These are phyloP conservation scores for Schizaphis graminum DNA, from an alignment of 2,888 invertebrate species.

Conservation along the genomic window DNA sequence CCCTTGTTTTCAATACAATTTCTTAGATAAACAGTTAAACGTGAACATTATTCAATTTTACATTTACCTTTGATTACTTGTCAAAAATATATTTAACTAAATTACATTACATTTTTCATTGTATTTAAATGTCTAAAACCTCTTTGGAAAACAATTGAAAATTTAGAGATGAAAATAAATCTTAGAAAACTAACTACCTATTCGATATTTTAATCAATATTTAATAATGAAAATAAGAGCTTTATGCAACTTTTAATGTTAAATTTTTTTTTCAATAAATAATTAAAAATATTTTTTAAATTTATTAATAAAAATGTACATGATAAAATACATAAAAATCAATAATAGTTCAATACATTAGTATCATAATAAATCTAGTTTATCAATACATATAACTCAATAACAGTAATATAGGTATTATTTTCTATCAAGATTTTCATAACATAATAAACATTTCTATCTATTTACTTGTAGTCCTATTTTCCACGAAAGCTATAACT, in stretches of 20 bases:
- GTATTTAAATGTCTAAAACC: background rate
- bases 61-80: background rate
- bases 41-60: background rate
- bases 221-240: background rate
- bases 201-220: background rate
- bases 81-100: background rate
- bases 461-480: slow-evolving; percentile 11
- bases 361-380: background rate
- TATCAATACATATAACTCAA: background rate
- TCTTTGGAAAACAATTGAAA: background rate
- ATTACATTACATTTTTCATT: background rate
- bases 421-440: background rate
- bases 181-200: background rate
- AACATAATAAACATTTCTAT: background rate
- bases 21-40: background rate
- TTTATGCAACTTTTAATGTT: background rate
- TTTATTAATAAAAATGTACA: background rate
- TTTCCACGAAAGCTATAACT: background rate
- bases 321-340: background rate
- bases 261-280: background rate
- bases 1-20: background rate
- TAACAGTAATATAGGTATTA: background rate
- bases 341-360: background rate
- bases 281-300: background rate
- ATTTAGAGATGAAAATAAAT: background rate